Percentiles rank a stretch among this genome's conserved stretches.
Conservation (phyloP, 2,888 invertebrate genomes). For the Volucella inanis region DNA sequence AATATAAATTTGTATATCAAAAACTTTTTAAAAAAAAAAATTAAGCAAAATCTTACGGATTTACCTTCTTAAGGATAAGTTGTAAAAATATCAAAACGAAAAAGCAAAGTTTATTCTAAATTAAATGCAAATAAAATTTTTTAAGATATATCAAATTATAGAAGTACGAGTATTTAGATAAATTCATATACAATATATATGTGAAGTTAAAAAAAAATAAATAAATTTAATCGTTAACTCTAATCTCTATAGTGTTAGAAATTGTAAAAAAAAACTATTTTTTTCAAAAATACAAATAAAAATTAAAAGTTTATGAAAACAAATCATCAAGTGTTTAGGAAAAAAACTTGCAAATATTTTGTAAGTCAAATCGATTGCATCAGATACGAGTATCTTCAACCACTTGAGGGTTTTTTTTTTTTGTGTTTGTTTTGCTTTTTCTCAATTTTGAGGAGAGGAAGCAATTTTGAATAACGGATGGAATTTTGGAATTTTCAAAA, state of each 20-base stretch:
- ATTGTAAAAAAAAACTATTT: slow-evolving; percentile 11
- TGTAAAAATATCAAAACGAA: slow-evolving; percentile 61
- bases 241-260: slow-evolving; percentile 37
- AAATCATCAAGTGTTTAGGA: slow-evolving; percentile 9
- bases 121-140: slow-evolving; percentile 41
- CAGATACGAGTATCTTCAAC: slow-evolving; percentile 27
- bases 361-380: slow-evolving; percentile 46
- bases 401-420: slow-evolving; percentile 50
- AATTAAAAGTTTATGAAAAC: slow-evolving; percentile 4
- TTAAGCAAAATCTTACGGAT: slow-evolving; percentile 13
- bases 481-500: slow-evolving; percentile 10
- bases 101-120: slow-evolving; percentile 73
- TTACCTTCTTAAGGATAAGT: slow-evolving; percentile 41
- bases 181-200: slow-evolving; percentile 6
- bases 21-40: slow-evolving; percentile 24
- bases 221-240: not conserved
- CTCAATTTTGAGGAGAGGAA: not conserved
- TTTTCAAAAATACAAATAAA: slow-evolving; percentile 12
- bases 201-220: slow-evolving; percentile 12
- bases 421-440: too few species aligned
- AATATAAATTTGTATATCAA: slow-evolving; percentile 13
- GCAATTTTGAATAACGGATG: not conserved
- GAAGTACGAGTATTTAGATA: slow-evolving; percentile 1
- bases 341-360: slow-evolving; percentile 28
- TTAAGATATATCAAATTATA: not conserved